phyloP scores from a whole-genome alignment of 2,888 invertebrate genomes.

The Cheilosia pagana region DNA sequence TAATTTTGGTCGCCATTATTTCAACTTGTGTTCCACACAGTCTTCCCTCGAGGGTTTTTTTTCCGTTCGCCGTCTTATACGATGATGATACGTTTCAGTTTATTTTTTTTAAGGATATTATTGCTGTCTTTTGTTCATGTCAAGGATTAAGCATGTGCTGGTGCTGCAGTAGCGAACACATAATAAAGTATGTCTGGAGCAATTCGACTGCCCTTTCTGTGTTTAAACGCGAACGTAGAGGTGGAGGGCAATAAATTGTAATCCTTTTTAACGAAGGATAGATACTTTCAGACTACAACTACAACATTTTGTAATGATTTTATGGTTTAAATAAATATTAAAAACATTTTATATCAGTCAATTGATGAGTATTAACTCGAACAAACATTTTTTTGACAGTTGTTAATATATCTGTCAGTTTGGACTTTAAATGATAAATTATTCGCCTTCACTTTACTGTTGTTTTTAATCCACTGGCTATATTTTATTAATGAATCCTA shows the following conservation, averaged over 20 bases:
- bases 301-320: constrained; percentile 41
- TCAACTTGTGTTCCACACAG: constrained; percentile 43
- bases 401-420: not conserved
- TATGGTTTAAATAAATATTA: constrained; percentile 20
- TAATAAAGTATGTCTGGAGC: constrained; percentile 76
- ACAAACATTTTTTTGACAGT: too few species aligned
- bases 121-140: constrained; percentile 53
- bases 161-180: constrained; percentile 35
- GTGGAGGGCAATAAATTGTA: constrained; percentile 66
- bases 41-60: not conserved
- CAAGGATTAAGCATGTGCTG: constrained; percentile 57
- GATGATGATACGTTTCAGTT: constrained; percentile 19
- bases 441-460: not conserved
- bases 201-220: constrained; percentile 75
- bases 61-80: not conserved
- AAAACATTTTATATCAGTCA: too few species aligned
- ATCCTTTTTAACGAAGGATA: constrained; percentile 48
- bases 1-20: constrained; percentile 72
- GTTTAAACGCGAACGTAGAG: constrained; percentile 30
- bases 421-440: not conserved
- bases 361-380: not conserved
- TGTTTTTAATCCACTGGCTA: not conserved
- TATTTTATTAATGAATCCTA: constrained; percentile 26
- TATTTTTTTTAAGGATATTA: constrained; percentile 27
- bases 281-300: not conserved